phyloP scores from a whole-genome alignment of 1,140 invertebrate species.

The Aphis gossypii region DNA sequence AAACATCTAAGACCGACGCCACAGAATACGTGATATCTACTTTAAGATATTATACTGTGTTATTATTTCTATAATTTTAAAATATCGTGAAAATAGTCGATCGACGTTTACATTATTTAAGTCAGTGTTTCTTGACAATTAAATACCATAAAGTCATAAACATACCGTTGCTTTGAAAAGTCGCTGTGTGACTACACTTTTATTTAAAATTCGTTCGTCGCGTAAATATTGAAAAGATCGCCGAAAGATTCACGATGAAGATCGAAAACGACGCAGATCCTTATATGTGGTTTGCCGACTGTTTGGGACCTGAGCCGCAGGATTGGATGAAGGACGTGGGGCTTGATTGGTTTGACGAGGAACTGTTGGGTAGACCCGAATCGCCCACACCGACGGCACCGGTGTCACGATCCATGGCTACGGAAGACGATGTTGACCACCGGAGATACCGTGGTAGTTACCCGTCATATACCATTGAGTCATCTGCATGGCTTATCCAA shows the following conservation, averaged over 20 bases:
- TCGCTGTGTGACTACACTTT: not conserved
- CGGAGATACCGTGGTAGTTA: too few relatives aligned
- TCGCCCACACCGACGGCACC: not conserved
- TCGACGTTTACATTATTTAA: not conserved
- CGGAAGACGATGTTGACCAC: not conserved
- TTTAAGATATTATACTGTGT: not conserved
- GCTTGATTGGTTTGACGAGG: constrained; percentile 50
- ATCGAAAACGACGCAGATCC: constrained; percentile 39
- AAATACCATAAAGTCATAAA: not conserved
- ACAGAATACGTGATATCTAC: not conserved
- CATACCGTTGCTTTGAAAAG: not conserved
- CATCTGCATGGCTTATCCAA: constrained; percentile 26
- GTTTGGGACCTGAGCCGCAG: constrained; percentile 26
- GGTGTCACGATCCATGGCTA: not conserved
- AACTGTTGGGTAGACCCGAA: constrained; percentile 27
- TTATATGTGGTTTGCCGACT: constrained; percentile 29
- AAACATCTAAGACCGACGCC: not conserved
- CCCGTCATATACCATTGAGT: constrained; percentile 33
- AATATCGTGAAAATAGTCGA: not conserved
- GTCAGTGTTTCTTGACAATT: not conserved
- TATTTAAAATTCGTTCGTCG: not conserved
- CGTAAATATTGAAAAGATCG: not conserved
- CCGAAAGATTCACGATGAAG: constrained; percentile 31
- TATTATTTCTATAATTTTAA: not conserved
- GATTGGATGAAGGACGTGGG: constrained; percentile 55